Evolutionary conservation across 2,888 invertebrate genomes (phyloP).

Genomic region (Caenorhabditis becei): DNA sequence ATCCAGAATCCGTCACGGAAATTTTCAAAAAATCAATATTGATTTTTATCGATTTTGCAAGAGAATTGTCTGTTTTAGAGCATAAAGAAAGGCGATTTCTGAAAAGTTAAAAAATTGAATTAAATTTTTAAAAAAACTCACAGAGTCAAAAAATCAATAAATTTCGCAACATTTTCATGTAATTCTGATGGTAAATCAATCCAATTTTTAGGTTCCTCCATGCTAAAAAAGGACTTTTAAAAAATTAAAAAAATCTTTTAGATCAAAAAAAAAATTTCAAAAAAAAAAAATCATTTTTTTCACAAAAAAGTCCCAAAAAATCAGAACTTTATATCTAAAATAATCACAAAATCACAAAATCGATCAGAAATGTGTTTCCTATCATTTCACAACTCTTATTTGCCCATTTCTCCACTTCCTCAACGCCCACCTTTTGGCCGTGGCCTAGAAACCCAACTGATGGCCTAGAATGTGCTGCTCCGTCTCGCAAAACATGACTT

Average conservation of each 20-base stretch:
- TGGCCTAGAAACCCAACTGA: not conserved
- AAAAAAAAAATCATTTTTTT: no score
- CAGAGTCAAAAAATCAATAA: not conserved
- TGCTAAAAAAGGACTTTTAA: not conserved
- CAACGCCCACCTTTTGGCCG: not conserved
- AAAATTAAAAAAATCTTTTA: not conserved
- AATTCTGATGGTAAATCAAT: not conserved
- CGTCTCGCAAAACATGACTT: no score
- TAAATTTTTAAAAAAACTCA: not conserved
- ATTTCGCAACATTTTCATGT: not conserved
- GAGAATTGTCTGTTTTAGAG: not conserved
- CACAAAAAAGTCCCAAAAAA: no score
- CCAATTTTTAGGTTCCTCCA: not conserved
- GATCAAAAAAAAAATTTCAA: no score
- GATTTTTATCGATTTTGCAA: not conserved
- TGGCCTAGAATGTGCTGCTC: no score
- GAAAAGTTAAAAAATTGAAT: not conserved
- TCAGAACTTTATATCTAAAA: no score
- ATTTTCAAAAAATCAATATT: not conserved
- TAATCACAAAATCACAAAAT: no score
- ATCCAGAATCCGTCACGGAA: not conserved
- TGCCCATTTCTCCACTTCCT: not conserved
- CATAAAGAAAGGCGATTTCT: not conserved
- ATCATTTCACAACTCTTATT: not conserved
- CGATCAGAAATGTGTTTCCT: not conserved